Evolutionary conservation across 2,888 invertebrate species (phyloP).

Genomic region (Euplagia quadripunctaria): DNA sequence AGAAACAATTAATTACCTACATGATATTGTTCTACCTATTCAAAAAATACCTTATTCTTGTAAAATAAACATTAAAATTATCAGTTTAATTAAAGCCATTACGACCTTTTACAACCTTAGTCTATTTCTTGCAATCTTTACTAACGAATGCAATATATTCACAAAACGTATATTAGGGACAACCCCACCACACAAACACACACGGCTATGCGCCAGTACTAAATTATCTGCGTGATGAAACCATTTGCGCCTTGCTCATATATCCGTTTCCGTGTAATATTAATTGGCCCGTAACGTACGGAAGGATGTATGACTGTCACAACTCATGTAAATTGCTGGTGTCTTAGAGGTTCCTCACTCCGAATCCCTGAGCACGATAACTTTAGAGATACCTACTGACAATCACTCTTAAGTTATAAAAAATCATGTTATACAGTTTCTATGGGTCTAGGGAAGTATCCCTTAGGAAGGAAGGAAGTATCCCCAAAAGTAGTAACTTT

Average conservation of each 20-base stretch:
- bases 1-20: too few species aligned
- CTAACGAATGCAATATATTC: neutral
- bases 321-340: conserved; percentile 82
- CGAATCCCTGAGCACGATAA: conserved; percentile 28
- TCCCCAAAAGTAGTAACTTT: too few species aligned
- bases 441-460: too few species aligned
- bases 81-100: too few species aligned
- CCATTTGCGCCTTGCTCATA: conserved; percentile 79
- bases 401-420: neutral
- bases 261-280: conserved; percentile 86
- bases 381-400: conserved; percentile 5
- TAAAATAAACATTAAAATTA: too few species aligned
- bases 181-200: conserved; percentile 12
- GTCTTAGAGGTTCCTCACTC: conserved; percentile 49
- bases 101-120: too few species aligned
- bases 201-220: conserved; percentile 44
- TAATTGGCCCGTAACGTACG: conserved; percentile 83
- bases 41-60: too few species aligned
- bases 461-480: too few species aligned
- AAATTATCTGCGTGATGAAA: conserved; percentile 77
- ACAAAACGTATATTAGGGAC: neutral
- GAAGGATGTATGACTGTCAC: conserved; percentile 83
- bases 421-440: too few species aligned
- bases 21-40: too few species aligned
- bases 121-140: neutral